Conservation (phyloP, 2,113 vertebrate genomes). For the Lynx canadensis region DNA sequence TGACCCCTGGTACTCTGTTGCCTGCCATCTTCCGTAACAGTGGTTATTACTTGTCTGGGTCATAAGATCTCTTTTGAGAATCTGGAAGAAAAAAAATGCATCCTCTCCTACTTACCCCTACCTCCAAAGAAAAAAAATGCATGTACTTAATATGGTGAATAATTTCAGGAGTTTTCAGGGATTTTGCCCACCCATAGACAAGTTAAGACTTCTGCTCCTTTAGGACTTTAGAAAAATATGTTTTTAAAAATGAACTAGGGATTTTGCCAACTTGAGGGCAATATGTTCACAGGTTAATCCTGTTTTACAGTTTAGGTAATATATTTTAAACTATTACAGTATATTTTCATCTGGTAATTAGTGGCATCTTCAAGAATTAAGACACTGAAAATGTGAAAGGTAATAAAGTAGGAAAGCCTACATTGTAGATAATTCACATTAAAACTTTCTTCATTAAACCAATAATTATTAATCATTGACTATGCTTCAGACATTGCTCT, state of each 20-base stretch:
- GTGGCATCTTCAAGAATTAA: conserved; percentile 17
- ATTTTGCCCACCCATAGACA: background rate
- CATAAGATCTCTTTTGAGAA: conserved; percentile 26
- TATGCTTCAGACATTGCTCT: background rate
- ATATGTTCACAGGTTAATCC: background rate
- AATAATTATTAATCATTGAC: background rate
- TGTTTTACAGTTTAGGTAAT: background rate
- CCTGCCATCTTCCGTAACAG: background rate
- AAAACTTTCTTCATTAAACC: conserved; percentile 7
- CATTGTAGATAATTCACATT: background rate
- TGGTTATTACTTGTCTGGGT: background rate
- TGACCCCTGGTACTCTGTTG: background rate
- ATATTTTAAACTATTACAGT: background rate
- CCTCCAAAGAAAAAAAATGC: background rate
- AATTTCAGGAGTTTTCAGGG: background rate
- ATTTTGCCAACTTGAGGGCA: background rate
- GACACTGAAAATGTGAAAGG: background rate
- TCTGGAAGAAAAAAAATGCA: background rate
- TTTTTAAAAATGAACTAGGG: background rate
- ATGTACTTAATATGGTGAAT: background rate
- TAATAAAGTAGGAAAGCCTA: background rate
- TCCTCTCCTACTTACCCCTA: background rate
- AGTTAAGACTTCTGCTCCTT: background rate
- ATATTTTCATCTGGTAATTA: conserved; percentile 32
- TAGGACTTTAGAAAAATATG: background rate